These are phyloP conservation scores for Hyposmocoma kahamanoa DNA, from an alignment of 1,140 invertebrate genomes.

Conservation along the genomic window DNA sequence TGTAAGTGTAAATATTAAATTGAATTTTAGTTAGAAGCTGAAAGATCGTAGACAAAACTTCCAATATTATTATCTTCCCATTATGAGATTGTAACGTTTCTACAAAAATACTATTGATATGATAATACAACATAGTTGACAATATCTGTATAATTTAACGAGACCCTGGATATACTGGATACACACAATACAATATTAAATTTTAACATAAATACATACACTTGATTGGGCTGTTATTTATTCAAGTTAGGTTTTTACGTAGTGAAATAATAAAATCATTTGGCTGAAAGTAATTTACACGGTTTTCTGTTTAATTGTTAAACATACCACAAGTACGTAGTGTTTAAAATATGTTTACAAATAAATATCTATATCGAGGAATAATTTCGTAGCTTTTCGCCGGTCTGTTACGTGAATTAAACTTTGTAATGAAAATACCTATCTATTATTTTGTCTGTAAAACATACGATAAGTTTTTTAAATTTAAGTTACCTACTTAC, in stretches of 20 bases:
- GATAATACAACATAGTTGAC: too few species aligned
- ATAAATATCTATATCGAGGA: constrained; percentile 34
- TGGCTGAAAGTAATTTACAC: neutral
- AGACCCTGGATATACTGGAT: too few species aligned
- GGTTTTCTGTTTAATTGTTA: neutral
- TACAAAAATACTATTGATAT: too few species aligned
- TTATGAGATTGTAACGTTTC: neutral
- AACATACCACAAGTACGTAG: neutral
- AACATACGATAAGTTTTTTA: too few species aligned
- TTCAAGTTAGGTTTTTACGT: too few species aligned
- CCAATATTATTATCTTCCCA: constrained; percentile 15
- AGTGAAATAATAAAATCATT: too few species aligned
- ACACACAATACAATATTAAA: too few species aligned
- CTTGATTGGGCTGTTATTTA: too few species aligned
- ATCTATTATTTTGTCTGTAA: too few species aligned
- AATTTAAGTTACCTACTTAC: too few species aligned
- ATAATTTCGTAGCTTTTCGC: constrained; percentile 55
- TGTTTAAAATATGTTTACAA: neutral
- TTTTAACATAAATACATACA: too few species aligned
- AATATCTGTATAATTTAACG: too few species aligned
- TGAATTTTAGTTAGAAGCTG: constrained; percentile 23
- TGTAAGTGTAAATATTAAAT: constrained; percentile 25
- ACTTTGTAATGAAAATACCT: neutral
- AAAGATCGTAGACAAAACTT: constrained; percentile 15
- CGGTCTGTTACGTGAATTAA: constrained; percentile 34